Evolutionary conservation across 2,797 vertebrate species (phyloP).

Genomic region (Ceryle rudis): DNA sequence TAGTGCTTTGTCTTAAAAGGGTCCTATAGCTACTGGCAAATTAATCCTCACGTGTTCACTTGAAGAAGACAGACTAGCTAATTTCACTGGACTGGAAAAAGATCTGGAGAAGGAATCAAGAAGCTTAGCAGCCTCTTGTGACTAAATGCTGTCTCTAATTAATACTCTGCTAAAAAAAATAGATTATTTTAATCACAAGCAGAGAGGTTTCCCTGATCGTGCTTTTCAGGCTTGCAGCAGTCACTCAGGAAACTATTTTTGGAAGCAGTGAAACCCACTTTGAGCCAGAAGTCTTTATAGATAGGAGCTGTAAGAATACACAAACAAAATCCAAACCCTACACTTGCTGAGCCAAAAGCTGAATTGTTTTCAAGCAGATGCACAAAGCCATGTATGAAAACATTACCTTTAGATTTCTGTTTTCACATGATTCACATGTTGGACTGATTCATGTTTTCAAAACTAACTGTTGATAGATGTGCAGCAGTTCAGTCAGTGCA

Average conservation of each 20-base stretch:
- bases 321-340: constrained; percentile 22
- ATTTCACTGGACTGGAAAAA: constrained; percentile 14
- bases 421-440: background rate
- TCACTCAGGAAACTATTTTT: constrained; percentile 74
- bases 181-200: constrained; percentile 71
- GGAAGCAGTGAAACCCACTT: constrained; percentile 62
- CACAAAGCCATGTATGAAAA: background rate
- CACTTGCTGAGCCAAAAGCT: constrained; percentile 17
- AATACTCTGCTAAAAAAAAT: constrained; percentile 72
- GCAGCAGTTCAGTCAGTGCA: background rate
- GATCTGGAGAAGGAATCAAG: background rate
- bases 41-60: background rate
- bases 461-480: background rate
- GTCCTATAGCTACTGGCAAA: background rate
- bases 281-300: constrained; percentile 63
- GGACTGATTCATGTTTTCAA: background rate
- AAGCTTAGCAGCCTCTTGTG: constrained; percentile 63
- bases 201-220: constrained; percentile 64
- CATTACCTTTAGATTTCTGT: background rate
- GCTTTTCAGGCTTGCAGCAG: constrained; percentile 62
- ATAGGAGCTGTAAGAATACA: constrained; percentile 31
- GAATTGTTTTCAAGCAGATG: background rate
- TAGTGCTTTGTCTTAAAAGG: background rate
- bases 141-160: constrained; percentile 74
- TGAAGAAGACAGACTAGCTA: background rate